Evolutionary conservation across 35 echinoderm and acorn worm species (phyloP).

Genomic region (Hemicentrotus pulcherrimus): DNA sequence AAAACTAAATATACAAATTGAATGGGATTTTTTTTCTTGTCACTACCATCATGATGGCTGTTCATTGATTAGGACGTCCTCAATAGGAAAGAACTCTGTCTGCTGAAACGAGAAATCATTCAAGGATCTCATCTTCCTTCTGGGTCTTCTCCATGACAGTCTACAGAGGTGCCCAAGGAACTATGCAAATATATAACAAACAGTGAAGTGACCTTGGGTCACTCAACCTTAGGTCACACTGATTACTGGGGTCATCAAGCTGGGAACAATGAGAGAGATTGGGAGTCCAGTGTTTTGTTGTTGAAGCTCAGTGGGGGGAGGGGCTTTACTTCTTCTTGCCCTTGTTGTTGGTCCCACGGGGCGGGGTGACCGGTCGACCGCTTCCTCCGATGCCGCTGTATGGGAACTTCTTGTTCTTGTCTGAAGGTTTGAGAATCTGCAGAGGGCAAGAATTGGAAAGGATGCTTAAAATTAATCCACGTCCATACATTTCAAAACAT

Average conservation of each 20-base stretch:
- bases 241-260: not conserved
- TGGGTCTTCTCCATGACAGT: not conserved
- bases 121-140: not conserved
- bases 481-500: not conserved
- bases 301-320: not conserved
- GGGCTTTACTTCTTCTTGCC: constrained; percentile 71
- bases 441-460: constrained; percentile 2
- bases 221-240: not conserved
- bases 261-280: constrained; percentile 21
- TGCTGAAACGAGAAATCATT: not conserved
- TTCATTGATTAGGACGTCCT: not conserved
- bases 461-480: not conserved
- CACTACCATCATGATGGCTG: not conserved
- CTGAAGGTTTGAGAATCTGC: constrained; percentile 97
- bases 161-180: not conserved
- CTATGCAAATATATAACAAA: not conserved
- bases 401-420: constrained; percentile 87
- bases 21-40: not conserved
- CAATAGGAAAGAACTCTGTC: not conserved
- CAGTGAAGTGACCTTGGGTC: not conserved
- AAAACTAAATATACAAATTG: not conserved
- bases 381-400: constrained; percentile 73
- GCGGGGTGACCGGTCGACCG: constrained; percentile 85
- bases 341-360: constrained; percentile 74
- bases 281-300: constrained; percentile 20